Conservation (phyloP, 37 sponge, comb jelly and placozoan species). For the Diacarnus erythraeanus region DNA sequence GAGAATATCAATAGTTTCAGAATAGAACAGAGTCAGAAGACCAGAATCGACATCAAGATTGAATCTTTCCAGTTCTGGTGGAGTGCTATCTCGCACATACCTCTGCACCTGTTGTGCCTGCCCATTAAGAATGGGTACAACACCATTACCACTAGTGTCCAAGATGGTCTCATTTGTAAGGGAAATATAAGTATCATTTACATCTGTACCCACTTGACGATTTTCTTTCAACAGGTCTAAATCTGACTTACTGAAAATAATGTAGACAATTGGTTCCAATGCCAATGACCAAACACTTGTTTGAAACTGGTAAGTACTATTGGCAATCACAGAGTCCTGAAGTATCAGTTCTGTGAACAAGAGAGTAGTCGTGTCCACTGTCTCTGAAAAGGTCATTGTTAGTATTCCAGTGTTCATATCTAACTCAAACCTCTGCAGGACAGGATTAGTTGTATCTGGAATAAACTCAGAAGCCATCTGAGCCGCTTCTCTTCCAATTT, state of each 20-base stretch:
- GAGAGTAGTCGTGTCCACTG: slow-evolving; percentile 66
- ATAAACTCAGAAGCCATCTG: slow-evolving; percentile 30
- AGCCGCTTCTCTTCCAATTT: slow-evolving; percentile 24
- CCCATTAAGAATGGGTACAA: slow-evolving; percentile 43
- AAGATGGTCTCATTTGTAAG: slow-evolving; percentile 37
- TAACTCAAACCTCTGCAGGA: slow-evolving; percentile 48
- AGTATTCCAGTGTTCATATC: slow-evolving; percentile 70
- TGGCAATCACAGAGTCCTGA: slow-evolving; percentile 42
- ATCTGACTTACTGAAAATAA: slow-evolving; percentile 59
- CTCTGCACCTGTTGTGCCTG: slow-evolving; percentile 8
- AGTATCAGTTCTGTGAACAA: slow-evolving; percentile 36
- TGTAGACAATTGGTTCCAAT: slow-evolving; percentile 31
- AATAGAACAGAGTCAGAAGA: slow-evolving; percentile 66
- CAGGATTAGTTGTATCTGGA: slow-evolving; percentile 69
- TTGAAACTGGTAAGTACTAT: slow-evolving; percentile 35
- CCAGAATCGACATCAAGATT: slow-evolving; percentile 73
- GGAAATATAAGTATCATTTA: slow-evolving; percentile 55
- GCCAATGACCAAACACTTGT: slow-evolving; percentile 24
- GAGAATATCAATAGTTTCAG: slow-evolving; percentile 80
- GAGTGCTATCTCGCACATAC: slow-evolving; percentile 58
- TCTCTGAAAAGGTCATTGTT: slow-evolving; percentile 80
- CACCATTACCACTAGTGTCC: slow-evolving; percentile 69
- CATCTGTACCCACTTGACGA: slow-evolving; percentile 52
- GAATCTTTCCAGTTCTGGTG: slow-evolving; percentile 62
- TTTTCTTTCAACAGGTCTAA: slow-evolving; percentile 67